Evolutionary conservation across 2,888 invertebrate species (phyloP).

Genomic region (Crepidodera aurea): DNA sequence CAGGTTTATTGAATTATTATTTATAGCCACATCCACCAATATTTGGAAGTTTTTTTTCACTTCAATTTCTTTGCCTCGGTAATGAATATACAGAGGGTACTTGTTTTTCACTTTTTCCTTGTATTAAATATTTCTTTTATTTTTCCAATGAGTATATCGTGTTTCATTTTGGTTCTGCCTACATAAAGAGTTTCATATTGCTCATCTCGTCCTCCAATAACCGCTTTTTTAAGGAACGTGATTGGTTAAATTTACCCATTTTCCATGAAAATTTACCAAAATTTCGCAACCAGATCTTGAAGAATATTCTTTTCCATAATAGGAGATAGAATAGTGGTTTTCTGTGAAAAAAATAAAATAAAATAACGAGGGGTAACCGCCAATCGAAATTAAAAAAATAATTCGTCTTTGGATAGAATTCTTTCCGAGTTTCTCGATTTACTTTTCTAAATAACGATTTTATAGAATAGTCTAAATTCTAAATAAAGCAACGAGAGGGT

Average conservation of each 20-base stretch:
- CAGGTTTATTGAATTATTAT: too few relatives aligned
- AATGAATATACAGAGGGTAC: background rate
- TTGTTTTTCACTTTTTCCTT: background rate
- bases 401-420: too few relatives aligned
- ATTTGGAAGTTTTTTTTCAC: background rate
- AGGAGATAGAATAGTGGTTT: background rate
- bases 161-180: background rate
- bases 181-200: background rate
- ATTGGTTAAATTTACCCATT: background rate
- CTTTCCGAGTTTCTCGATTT: too few relatives aligned
- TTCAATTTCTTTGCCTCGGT: background rate
- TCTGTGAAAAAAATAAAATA: background rate
- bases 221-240: background rate
- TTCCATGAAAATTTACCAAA: slow-evolving; percentile 1
- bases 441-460: too few relatives aligned
- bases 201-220: background rate
- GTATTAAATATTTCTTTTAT: background rate
- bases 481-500: too few relatives aligned
- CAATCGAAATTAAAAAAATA: too few relatives aligned
- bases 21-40: too few relatives aligned
- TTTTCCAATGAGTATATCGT: slow-evolving; percentile 3
- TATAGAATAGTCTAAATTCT: too few relatives aligned
- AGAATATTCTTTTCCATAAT: slow-evolving; percentile 7
- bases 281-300: slow-evolving; percentile 1
- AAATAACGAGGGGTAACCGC: too few relatives aligned